Evolutionary conservation across 1,140 invertebrate genomes (phyloP).

Genomic region (Drosophila parvula): DNA sequence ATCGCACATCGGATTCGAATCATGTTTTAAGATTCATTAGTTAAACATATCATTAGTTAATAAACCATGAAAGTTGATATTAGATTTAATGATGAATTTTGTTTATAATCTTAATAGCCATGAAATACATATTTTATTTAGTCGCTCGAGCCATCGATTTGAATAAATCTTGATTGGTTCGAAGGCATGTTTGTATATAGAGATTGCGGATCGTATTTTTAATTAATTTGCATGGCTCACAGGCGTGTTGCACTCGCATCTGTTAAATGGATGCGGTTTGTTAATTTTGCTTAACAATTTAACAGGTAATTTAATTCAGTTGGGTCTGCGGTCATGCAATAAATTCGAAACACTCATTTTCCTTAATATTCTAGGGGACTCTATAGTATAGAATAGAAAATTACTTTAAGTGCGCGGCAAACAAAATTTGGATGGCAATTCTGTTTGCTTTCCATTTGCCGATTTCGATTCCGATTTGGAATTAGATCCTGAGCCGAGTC

Average conservation of each 20-base stretch:
- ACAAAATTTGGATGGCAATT: slow-evolving; percentile 51
- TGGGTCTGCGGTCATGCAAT: slow-evolving; percentile 27
- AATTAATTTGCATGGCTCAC: slow-evolving; percentile 64
- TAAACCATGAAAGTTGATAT: slow-evolving; percentile 58
- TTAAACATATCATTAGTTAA: slow-evolving; percentile 63
- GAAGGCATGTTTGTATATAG: slow-evolving; percentile 9
- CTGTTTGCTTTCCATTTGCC: slow-evolving; percentile 64
- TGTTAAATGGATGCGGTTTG: slow-evolving; percentile 49
- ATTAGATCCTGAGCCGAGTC: slow-evolving; percentile 29
- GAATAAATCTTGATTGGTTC: slow-evolving; percentile 35
- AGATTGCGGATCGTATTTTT: slow-evolving; percentile 42
- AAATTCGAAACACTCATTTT: slow-evolving; percentile 39
- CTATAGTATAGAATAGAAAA: slow-evolving; percentile 2
- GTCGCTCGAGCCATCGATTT: slow-evolving; percentile 30
- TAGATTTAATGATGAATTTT: slow-evolving; percentile 53
- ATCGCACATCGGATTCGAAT: slow-evolving; percentile 26
- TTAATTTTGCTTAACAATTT: slow-evolving; percentile 60
- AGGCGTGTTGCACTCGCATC: slow-evolving; percentile 34
- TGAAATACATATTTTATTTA: slow-evolving; percentile 46
- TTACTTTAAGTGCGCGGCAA: slow-evolving; percentile 54
- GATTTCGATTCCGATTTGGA: slow-evolving; percentile 14
- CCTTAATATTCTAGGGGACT: slow-evolving; percentile 15
- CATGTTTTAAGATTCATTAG: slow-evolving; percentile 51
- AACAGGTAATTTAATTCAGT: slow-evolving; percentile 70
- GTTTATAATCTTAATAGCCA: slow-evolving; percentile 44